A percentile compares a stretch with the other conserved stretches of the same genome.
These are phyloP conservation scores for Panulirus ornatus DNA, from an alignment of 1,140 invertebrate species.

Conservation along the genomic window DNA sequence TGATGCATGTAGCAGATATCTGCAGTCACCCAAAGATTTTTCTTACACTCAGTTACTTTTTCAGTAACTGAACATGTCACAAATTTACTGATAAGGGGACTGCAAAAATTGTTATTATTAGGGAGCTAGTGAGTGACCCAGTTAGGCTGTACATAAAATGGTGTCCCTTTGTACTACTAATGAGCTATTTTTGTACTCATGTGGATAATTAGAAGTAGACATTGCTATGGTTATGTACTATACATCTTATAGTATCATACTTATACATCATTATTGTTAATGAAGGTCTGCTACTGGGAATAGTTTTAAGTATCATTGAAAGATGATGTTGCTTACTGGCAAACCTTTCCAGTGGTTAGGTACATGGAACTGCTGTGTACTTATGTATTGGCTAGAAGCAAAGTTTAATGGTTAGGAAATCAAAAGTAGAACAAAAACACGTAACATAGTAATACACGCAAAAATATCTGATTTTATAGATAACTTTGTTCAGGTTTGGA, in stretches of 20 bases:
- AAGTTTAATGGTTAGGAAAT: background rate
- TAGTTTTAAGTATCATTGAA: background rate
- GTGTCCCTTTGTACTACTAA: conserved; percentile 40
- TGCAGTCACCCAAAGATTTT: background rate
- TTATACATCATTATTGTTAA: conserved; percentile 12
- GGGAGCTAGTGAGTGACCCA: conserved; percentile 17
- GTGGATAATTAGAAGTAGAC: conserved; percentile 22
- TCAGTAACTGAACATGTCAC: background rate
- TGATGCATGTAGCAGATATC: background rate
- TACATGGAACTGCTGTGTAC: background rate
- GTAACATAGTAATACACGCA: no score
- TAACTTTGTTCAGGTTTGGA: no score
- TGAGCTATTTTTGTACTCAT: conserved; percentile 50
- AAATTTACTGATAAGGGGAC: background rate
- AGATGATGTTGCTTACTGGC: background rate
- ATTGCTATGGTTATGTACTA: conserved; percentile 40
- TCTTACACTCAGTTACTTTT: background rate
- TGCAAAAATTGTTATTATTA: background rate
- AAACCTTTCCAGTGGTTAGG: background rate
- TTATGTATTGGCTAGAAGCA: background rate
- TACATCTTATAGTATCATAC: conserved; percentile 23
- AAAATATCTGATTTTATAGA: no score
- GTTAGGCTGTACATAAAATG: conserved; percentile 40
- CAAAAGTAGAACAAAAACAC: no score
- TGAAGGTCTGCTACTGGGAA: conserved; percentile 4